These are phyloP conservation scores for Lycocerus yunnanus DNA, from an alignment of 2,888 invertebrate species.

Conservation along the genomic window DNA sequence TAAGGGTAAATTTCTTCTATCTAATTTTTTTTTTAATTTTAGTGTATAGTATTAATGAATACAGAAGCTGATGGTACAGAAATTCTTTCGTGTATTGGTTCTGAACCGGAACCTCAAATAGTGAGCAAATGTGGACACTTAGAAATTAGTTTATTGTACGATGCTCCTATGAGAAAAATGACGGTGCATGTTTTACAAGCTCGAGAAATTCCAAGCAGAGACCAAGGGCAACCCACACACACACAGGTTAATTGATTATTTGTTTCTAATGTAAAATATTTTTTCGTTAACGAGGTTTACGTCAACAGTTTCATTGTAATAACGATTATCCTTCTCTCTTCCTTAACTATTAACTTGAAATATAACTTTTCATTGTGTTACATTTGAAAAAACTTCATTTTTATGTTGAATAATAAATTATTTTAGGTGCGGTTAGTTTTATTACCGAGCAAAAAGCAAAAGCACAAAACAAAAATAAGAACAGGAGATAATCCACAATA, in stretches of 20 bases:
- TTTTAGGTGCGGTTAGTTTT: constrained; percentile 81
- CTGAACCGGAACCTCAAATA: constrained; percentile 56
- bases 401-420: not conserved
- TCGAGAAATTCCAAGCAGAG: constrained; percentile 74
- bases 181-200: constrained; percentile 91
- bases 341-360: too few relatives aligned
- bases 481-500: constrained; percentile 90
- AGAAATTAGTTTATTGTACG: constrained; percentile 87
- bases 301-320: too few relatives aligned
- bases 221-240: constrained; percentile 70
- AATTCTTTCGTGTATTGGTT: constrained; percentile 46
- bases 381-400: too few relatives aligned
- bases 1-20: not conserved
- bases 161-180: constrained; percentile 90
- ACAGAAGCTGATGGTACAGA: constrained; percentile 49
- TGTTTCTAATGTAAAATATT: too few relatives aligned
- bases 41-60: constrained; percentile 61
- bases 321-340: too few relatives aligned
- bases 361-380: too few relatives aligned
- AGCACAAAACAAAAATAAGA: constrained; percentile 91
- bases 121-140: constrained; percentile 74
- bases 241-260: constrained; percentile 64
- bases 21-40: constrained; percentile 4
- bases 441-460: constrained; percentile 90
- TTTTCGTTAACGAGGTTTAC: too few relatives aligned